Evolutionary conservation across 64 coral and sea anemone species (phyloP), one percentile per base, ranked within the genome.

Genomic region (Montipora sp.): DNA sequence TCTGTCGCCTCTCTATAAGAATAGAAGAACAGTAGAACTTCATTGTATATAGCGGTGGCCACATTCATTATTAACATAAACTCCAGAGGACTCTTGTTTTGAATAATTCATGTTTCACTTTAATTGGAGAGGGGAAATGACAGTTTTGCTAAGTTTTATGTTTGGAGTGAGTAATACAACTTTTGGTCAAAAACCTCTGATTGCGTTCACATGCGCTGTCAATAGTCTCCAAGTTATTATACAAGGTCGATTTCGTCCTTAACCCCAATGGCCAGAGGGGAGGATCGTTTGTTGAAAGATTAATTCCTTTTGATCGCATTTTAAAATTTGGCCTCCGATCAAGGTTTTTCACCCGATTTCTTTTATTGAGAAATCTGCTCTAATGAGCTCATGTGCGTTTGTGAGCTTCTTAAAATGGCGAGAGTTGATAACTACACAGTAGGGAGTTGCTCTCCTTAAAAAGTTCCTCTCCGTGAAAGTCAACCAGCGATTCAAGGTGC

Each of bases 21-120:
- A 36, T 67, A 70, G 60, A 63, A 85, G 68, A 67, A 46, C 50
- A 50, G 48, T 0, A 73, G 47, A 13, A 73, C 7, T 65, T 85
- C 59, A 12, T 47, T 4, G 82, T 85, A 71, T 85, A 85, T 85
- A 85, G 82, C 82, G 82, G 63, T 70, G 82, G 82, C 61, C 19
- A 3, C 65, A 85, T 85, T 12, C 65, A 85, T 85, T 50, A 85
- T 85, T 85, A 71, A 85, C 45, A 16, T 47, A 4, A 6, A 48
- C 47, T 72, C 27, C 18, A 15, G 6, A 85, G 82, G 20, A 14
- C 46, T 46, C 14, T 85, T 50, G 44, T 2, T 19, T 67, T 85
- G 19, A 85, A 85, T 85, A 61, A 85, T 85, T 85, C n/a, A 85
- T 85, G 63, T n/a, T 18, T 68, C 20, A 18, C 49, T 84, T 18